A percentile compares a stretch with the other conserved stretches of the same genome.
These are phyloP conservation scores for Anarrhichthys ocellatus DNA, from an alignment of 2,113 vertebrate genomes.

Conservation along the genomic window DNA sequence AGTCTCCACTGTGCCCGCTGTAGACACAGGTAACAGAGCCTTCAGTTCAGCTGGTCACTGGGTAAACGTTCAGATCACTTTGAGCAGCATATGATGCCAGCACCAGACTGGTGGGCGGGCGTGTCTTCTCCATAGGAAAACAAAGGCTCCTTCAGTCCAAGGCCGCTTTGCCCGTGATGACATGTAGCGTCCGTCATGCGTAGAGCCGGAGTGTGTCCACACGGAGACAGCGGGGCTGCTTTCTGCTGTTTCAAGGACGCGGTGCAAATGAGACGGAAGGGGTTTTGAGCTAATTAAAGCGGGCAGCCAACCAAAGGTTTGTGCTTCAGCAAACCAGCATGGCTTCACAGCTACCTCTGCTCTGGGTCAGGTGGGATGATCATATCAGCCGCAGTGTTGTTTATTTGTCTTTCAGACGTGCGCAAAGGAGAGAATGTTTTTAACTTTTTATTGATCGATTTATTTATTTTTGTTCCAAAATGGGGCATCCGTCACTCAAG, in stretches of 20 bases:
- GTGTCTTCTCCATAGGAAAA: constrained; percentile 1
- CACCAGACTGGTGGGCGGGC: not conserved
- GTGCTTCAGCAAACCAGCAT: constrained; percentile 54
- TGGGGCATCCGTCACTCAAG: constrained; percentile 24
- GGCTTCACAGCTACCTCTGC: constrained; percentile 22
- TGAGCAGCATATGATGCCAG: not conserved
- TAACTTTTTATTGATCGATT: constrained; percentile 21
- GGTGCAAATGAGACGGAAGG: constrained; percentile 4
- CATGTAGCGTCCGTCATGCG: constrained; percentile 6
- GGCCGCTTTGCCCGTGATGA: constrained; percentile 18
- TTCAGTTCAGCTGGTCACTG: not conserved
- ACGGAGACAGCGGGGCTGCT: constrained; percentile 16
- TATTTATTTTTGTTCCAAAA: constrained; percentile 18
- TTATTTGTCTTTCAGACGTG: constrained; percentile 24
- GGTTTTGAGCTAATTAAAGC: constrained; percentile 54
- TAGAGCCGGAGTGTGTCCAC: constrained; percentile 19
- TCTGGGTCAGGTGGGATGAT: constrained; percentile 49
- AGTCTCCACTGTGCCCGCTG: not conserved
- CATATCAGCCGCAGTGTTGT: constrained; percentile 9
- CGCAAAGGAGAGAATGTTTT: constrained; percentile 14
- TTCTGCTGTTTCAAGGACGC: constrained; percentile 50
- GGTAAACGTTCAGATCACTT: not conserved
- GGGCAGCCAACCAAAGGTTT: constrained; percentile 55
- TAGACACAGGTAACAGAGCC: too few relatives aligned
- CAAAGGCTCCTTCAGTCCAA: constrained; percentile 23